phyloP scores from a whole-genome alignment of 2,113 vertebrate species.

The Gallinago paraguaiae region DNA sequence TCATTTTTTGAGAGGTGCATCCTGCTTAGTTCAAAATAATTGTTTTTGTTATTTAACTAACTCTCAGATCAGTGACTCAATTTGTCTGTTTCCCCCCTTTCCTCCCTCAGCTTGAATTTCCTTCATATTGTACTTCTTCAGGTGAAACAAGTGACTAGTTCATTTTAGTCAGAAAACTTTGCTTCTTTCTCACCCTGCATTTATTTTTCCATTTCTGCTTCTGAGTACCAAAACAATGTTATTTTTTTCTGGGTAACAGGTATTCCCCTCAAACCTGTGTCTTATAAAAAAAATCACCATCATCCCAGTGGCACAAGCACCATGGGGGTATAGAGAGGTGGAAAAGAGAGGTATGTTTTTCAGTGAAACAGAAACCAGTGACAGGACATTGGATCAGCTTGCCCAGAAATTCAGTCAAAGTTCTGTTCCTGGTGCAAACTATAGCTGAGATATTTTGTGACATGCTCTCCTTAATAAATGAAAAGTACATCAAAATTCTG shows the following conservation, averaged over 20 bases:
- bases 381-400: neutral
- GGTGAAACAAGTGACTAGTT: neutral
- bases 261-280: neutral
- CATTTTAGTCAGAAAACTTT: neutral
- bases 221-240: neutral
- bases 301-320: neutral
- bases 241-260: neutral
- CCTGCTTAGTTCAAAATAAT: neutral
- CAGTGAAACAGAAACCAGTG: neutral
- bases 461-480: fast-evolving
- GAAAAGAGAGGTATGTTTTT: neutral
- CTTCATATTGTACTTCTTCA: neutral
- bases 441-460: neutral
- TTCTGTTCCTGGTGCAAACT: neutral
- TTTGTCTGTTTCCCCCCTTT: neutral
- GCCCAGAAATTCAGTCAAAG: neutral
- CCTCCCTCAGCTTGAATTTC: neutral
- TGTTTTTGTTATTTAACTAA: neutral
- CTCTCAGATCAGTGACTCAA: neutral
- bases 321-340: neutral
- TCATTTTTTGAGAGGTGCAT: neutral
- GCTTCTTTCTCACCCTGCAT: neutral
- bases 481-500: neutral
- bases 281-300: neutral
- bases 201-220: neutral